A percentile compares a stretch with the other conserved stretches of the same genome.
Conservation (phyloP, 64 coral and sea anemone genomes). For the Stichodactyla mertensii region DNA sequence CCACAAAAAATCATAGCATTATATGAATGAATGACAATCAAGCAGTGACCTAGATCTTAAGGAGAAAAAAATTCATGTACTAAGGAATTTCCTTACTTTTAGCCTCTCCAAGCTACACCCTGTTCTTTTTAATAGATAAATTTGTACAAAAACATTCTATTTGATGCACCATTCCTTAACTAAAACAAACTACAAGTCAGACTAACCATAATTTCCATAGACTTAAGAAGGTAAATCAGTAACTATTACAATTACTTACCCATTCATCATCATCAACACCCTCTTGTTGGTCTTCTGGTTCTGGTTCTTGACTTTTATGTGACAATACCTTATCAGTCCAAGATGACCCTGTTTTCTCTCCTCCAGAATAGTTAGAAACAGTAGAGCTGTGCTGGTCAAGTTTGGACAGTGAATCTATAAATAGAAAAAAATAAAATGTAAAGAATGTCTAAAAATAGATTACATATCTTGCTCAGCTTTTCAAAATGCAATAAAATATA, state of each 20-base stretch:
- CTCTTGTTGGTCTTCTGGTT: slow-evolving; percentile 39
- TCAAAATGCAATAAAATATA: neutral
- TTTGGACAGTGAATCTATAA: slow-evolving; percentile 63
- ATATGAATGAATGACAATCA: too few relatives aligned
- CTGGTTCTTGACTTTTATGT: slow-evolving; percentile 43
- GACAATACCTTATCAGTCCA: slow-evolving; percentile 89
- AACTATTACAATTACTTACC: slow-evolving; percentile 23
- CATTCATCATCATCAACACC: slow-evolving; percentile 79
- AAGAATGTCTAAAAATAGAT: neutral
- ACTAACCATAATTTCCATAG: too few relatives aligned
- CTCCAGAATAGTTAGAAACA: slow-evolving; percentile 77
- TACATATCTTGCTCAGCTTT: neutral
- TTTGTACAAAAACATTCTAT: too few relatives aligned
- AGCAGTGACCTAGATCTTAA: too few relatives aligned
- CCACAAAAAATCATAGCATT: too few relatives aligned
- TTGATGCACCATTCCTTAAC: too few relatives aligned
- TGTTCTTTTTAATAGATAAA: too few relatives aligned
- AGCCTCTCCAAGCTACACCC: too few relatives aligned
- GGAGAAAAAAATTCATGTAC: too few relatives aligned
- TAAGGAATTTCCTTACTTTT: too few relatives aligned
- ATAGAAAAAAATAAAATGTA: neutral
- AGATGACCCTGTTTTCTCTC: slow-evolving; percentile 43
- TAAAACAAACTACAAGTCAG: too few relatives aligned
- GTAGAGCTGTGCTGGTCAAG: slow-evolving; percentile 43
- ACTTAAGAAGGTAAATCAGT: too few relatives aligned